Percentiles rank a stretch among this genome's conserved stretches.
These are phyloP conservation scores for Bergia sp. DNA, from an alignment of 92 coral and sea anemone species.

Conservation along the genomic window DNA sequence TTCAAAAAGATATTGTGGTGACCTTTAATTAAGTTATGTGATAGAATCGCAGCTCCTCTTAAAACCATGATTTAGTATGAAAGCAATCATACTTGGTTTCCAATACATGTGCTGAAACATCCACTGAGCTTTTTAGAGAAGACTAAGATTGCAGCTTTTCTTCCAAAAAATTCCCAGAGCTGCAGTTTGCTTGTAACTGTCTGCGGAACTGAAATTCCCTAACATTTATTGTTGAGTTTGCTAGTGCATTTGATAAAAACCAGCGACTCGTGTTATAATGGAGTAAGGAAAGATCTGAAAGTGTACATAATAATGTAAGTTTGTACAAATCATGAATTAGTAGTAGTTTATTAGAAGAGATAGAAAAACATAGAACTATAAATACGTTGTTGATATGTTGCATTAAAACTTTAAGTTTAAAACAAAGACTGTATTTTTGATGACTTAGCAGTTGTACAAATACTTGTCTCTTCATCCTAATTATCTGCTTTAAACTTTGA, in stretches of 20 bases:
- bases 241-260: neutral
- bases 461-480: neutral
- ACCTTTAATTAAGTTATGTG: neutral
- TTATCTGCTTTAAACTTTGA: neutral
- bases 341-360: conserved; percentile 23
- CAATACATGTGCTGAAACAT: too few relatives aligned
- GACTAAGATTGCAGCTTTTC: too few relatives aligned
- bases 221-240: neutral
- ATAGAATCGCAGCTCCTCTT: too few relatives aligned
- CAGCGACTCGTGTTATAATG: neutral
- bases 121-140: too few relatives aligned
- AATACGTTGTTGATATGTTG: conserved; percentile 27
- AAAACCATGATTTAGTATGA: too few relatives aligned
- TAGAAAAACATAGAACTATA: conserved; percentile 29
- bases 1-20: neutral
- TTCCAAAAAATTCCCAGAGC: neutral
- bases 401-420: conserved; percentile 22
- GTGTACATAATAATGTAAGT: conserved; percentile 32
- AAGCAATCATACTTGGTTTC: too few relatives aligned
- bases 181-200: neutral
- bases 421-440: neutral
- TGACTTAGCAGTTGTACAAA: neutral
- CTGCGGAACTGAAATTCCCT: neutral
- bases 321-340: conserved; percentile 31
- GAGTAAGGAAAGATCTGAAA: neutral